Conservation (phyloP, 2,888 invertebrate species). For the Saturnia japonica region DNA sequence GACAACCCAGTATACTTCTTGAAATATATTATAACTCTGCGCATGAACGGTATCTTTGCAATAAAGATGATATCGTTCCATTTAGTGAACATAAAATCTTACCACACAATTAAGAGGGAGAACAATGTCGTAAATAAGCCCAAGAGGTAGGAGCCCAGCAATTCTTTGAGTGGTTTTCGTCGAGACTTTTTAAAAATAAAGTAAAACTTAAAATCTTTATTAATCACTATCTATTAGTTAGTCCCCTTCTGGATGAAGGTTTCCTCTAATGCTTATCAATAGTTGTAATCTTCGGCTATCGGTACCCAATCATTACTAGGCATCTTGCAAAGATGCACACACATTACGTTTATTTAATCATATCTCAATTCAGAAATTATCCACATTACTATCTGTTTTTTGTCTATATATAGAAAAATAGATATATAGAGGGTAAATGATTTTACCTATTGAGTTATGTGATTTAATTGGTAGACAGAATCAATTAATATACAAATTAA, state of each 20-base stretch:
- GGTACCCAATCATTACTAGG: neutral
- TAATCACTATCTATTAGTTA: neutral
- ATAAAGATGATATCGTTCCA: neutral
- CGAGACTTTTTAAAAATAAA: too few species aligned
- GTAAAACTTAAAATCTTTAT: too few species aligned
- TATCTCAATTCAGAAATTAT: too few species aligned
- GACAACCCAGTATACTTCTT: neutral
- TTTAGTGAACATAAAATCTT: too few species aligned
- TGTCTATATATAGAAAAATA: too few species aligned
- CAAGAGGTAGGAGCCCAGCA: neutral
- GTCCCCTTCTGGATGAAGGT: neutral
- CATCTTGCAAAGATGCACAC: neutral
- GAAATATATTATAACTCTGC: neutral
- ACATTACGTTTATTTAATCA: neutral
- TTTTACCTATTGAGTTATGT: neutral
- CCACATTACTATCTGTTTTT: neutral
- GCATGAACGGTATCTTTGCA: neutral
- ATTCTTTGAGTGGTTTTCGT: too few species aligned
- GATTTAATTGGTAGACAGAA: neutral
- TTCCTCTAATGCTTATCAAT: neutral
- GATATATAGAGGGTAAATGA: too few species aligned
- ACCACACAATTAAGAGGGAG: neutral
- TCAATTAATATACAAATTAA: neutral
- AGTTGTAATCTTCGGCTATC: neutral
- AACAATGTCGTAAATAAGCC: neutral